A percentile compares a stretch with the other conserved stretches of the same genome.
Conservation (phyloP, 2,113 vertebrate genomes). For the Poeciliopsis retropinna region DNA sequence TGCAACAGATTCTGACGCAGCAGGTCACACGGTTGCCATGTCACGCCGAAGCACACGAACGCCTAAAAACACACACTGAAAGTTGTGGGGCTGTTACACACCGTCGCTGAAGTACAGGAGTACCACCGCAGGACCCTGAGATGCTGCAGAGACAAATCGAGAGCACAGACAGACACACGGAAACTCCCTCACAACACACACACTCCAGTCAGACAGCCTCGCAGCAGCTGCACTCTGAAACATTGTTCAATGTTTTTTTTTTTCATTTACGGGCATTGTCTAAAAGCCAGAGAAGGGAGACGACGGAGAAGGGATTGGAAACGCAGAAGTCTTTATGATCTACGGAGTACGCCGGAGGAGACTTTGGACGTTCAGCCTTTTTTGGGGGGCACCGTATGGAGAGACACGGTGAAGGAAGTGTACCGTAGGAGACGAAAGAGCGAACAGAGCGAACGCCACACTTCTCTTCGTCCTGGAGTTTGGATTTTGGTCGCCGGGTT, state of each 20-base stretch:
- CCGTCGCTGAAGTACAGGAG: constrained; percentile 47
- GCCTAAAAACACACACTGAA: constrained; percentile 40
- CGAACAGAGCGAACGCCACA: constrained; percentile 10
- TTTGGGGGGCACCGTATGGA: background rate
- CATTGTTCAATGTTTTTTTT: constrained; percentile 56
- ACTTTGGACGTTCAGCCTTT: constrained; percentile 11
- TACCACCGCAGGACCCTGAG: constrained; percentile 64
- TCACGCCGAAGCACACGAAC: constrained; percentile 80
- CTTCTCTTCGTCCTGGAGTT: constrained; percentile 22
- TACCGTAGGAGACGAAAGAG: constrained; percentile 31
- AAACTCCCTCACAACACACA: constrained; percentile 49
- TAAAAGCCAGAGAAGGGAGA: constrained; percentile 72
- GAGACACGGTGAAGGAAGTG: constrained; percentile 27
- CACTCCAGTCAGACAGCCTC: constrained; percentile 41
- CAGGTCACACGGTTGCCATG: constrained; percentile 90
- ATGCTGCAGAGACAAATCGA: constrained; percentile 67
- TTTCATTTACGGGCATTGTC: constrained; percentile 61
- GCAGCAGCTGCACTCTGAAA: constrained; percentile 61
- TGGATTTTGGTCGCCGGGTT: constrained; percentile 41
- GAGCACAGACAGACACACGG: constrained; percentile 48
- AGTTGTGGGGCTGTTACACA: constrained; percentile 21
- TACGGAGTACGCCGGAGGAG: constrained; percentile 1
- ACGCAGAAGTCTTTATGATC: constrained; percentile 34
- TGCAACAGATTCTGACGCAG: constrained; percentile 79
- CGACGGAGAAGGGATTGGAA: constrained; percentile 66